phyloP scores from a whole-genome alignment of 2,888 invertebrate genomes.

The Dorcus parallelipipedus region DNA sequence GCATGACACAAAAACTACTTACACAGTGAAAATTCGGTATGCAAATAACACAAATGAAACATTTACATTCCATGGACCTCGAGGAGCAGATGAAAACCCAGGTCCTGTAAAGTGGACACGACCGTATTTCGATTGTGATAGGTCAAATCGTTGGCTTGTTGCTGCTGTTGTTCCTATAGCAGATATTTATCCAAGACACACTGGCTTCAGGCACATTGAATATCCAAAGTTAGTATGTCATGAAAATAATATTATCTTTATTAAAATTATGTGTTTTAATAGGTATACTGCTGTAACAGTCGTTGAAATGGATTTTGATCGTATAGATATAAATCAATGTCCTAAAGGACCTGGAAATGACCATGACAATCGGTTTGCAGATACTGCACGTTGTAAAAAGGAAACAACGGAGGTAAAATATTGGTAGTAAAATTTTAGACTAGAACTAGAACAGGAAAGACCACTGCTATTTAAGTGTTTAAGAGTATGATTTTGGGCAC shows the following conservation, averaged over 20 bases:
- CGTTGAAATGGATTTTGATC: conserved; percentile 93
- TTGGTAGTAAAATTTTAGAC: neutral
- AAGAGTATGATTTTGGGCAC: too few species aligned
- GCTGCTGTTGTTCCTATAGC: conserved; percentile 92
- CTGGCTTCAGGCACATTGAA: conserved; percentile 88
- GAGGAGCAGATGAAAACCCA: conserved; percentile 83
- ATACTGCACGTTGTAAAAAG: conserved; percentile 87
- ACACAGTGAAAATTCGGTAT: conserved; percentile 90
- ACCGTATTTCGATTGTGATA: conserved; percentile 94
- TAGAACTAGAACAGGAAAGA: too few species aligned
- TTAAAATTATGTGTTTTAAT: conserved; percentile 9
- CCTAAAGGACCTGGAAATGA: conserved; percentile 84
- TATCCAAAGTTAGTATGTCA: conserved; percentile 77
- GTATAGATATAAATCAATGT: conserved; percentile 97
- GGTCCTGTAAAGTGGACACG: conserved; percentile 93
- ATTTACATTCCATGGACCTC: conserved; percentile 93
- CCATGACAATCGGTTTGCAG: conserved; percentile 82
- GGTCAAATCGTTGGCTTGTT: conserved; percentile 94
- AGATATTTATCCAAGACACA: conserved; percentile 92
- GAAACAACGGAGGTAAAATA: conserved; percentile 77
- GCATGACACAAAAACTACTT: conserved; percentile 90
- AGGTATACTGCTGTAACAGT: conserved; percentile 91
- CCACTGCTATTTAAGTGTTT: too few species aligned
- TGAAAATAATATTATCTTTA: neutral
- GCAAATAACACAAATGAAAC: conserved; percentile 94